These are phyloP conservation scores for Polydrusus pterygomalis DNA, from an alignment of 2,888 invertebrate species.

Conservation along the genomic window DNA sequence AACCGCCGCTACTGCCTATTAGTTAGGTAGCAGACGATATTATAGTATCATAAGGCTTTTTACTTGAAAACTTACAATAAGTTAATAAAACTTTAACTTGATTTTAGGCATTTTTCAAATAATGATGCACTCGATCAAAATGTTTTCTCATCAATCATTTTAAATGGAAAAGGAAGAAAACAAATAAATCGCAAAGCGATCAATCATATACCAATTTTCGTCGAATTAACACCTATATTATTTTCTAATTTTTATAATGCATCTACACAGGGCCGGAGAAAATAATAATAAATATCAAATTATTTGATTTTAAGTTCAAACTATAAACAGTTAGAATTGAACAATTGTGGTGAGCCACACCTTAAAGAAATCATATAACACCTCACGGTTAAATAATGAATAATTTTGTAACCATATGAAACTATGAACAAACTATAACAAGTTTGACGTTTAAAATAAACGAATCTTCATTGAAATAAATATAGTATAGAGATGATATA, in stretches of 20 bases:
- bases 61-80: background rate
- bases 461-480: no score
- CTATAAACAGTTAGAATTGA: background rate
- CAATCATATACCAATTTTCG: conserved; percentile 39
- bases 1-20: no score
- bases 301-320: background rate
- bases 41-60: background rate
- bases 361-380: no score
- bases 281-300: background rate
- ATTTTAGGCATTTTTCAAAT: conserved; percentile 28
- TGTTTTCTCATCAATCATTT: conserved; percentile 39
- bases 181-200: conserved; percentile 42
- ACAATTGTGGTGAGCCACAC: background rate
- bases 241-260: conserved; percentile 40
- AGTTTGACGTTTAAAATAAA: no score
- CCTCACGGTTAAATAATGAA: no score
- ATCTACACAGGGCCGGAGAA: background rate
- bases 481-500: no score
- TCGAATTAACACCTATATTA: conserved; percentile 42
- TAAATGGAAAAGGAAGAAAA: conserved; percentile 46
- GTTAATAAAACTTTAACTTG: conserved; percentile 35
- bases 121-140: conserved; percentile 41
- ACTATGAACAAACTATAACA: no score
- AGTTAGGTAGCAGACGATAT: no score
- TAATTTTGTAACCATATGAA: no score